Conservation (phyloP, 1,140 invertebrate species). For the Drosophila lini region DNA sequence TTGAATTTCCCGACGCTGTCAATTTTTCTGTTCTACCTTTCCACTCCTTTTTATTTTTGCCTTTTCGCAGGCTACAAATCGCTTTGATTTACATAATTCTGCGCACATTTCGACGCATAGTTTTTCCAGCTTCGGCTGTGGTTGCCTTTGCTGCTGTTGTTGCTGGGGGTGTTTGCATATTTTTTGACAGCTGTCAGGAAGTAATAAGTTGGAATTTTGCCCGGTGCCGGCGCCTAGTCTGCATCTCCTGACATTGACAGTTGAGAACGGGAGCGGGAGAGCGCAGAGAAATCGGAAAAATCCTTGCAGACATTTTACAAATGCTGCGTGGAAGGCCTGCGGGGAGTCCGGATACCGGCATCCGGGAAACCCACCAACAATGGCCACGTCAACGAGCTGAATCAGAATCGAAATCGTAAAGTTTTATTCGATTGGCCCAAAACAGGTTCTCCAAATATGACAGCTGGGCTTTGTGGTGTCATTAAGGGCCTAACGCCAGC, state of each 20-base stretch:
- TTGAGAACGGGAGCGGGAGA: slow-evolving; percentile 32
- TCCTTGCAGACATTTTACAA: slow-evolving; percentile 68
- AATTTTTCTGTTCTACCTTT: slow-evolving; percentile 62
- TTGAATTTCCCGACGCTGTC: slow-evolving; percentile 75
- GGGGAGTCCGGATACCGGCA: slow-evolving; percentile 12
- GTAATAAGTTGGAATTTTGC: slow-evolving; percentile 79
- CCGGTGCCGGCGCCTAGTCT: slow-evolving; percentile 60
- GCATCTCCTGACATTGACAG: slow-evolving; percentile 70
- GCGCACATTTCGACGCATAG: slow-evolving; percentile 79
- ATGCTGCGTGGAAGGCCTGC: slow-evolving; percentile 38
- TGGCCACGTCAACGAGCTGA: slow-evolving; percentile 5
- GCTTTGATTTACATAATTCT: slow-evolving; percentile 83
- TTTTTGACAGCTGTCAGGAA: slow-evolving; percentile 84
- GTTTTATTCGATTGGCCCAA: slow-evolving; percentile 27
- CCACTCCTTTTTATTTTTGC: slow-evolving; percentile 44
- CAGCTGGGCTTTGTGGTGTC: slow-evolving; percentile 66
- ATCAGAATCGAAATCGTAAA: slow-evolving; percentile 45
- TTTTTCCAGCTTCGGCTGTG: slow-evolving; percentile 38
- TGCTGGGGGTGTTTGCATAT: slow-evolving; percentile 73
- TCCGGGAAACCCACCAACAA: background rate
- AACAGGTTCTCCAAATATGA: slow-evolving; percentile 53
- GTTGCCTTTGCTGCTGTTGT: slow-evolving; percentile 15
- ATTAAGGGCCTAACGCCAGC: slow-evolving; percentile 55
- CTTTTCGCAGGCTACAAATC: slow-evolving; percentile 63
- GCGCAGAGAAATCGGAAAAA: slow-evolving; percentile 35